Base-by-base conservation (phyloP, 1,140 invertebrate genomes). In the Leptonema lineaticorne region DNA sequence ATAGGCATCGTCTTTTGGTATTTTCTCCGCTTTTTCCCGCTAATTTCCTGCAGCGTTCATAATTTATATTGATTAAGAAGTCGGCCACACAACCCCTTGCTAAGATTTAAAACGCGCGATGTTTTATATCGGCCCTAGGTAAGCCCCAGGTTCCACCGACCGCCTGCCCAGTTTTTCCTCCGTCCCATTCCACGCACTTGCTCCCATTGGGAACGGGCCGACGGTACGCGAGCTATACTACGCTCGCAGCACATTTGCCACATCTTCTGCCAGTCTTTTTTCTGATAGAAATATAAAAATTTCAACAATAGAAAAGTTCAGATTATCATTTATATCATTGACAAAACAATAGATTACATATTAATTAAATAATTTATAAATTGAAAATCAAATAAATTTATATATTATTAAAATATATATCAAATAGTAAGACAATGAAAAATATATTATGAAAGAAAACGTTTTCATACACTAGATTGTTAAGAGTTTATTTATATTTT, bases 1-100 rank as follows among this genome's bases (percentile, higher is more conserved):
- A 64, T 50, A 62, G 37, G 62, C 62, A n/a, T 62, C 58, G 28
- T 41, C 58, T 62, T 16, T n/a, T n/a, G 53, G 58, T 30, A 22
- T 62, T 62, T 67, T 67, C 37, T 41, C 37, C 37, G 9, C 16
- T 41, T 68, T 58, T 63, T 69, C 56, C 46, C 59, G 50, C 62
- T 64, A 72, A 69, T 72, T 72, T 72, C 70, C 70, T 72, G 63
- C 59, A 69, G 67, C 70, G 70, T 72, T 69, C 67, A 72, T 72
- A 72, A 72, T 72, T 72, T 67, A 70, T 70, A 73, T 73, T 73
- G 71, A 69, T 73, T 73, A 73, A 73, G 68, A 73, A 73, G 68
- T 68, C 66, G 68, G 68, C 71, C 68, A 73, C 71, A 72, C 71
- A 72, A 72, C 71, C 71, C 62, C 71, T 73, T 73, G 68, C 71